Evolutionary conservation across 2,888 invertebrate genomes (phyloP), one percentile per base, ranked within the genome.

Genomic region (Aelia acuminata): DNA sequence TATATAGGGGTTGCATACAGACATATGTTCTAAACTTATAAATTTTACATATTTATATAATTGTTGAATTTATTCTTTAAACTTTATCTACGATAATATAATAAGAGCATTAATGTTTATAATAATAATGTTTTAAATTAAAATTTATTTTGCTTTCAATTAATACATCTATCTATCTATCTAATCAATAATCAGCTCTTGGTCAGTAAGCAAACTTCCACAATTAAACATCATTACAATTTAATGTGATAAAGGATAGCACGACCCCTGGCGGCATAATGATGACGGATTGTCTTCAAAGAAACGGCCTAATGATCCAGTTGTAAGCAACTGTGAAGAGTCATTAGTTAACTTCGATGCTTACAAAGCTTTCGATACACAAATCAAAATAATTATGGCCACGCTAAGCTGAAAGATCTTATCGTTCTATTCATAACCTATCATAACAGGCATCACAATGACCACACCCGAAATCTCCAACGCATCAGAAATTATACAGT

Each of bases 311-410:
- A 70, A 70, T 70, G 63, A 70, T 70, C 63, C 20, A 35, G 63
- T 70, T 70, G 63, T 35, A 35, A 70, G 63, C 31, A 70, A 35
- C 63, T 70, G 63, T 35, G 63, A 70, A 35, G 20, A 70, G 63
- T 35, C 63, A 70, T 70, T 70, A 70, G 63, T 70, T 70, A 70
- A 70, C 63, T 70, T 35, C 0, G 63, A 35, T 70, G 18, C 63
- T 35, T 70, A 35, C 63, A 70, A 70, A 70, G 63, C 63, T 35
- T 70, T 70, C 35, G 63, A 35, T 70, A 70, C 63, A 70, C 63
- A 35, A 35, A 70, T 35, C 63, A 70, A 70, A 70, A 70, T 70
- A 70, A 35, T 70, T 70, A 70, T 70, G 31, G 20, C 8, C 15
- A 18, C 31, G 63, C 35, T 70, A 70, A 70, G 26, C 63, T 20